Conservation (phyloP, 2,113 vertebrate species). For the Bolborhynchus lineola region DNA sequence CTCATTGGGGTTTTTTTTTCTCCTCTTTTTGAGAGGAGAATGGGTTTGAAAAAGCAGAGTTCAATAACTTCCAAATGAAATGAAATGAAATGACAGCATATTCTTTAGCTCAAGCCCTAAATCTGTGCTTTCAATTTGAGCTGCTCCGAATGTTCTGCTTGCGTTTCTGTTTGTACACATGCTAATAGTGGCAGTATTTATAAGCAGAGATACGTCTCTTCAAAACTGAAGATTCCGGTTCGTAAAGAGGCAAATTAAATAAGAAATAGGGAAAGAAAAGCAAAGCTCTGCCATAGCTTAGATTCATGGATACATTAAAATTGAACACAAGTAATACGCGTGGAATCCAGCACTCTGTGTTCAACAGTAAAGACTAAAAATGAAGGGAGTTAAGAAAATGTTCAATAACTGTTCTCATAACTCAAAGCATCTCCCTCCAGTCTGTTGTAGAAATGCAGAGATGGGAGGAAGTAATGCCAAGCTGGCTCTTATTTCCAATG, state of each 20-base stretch:
- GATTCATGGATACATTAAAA: background rate
- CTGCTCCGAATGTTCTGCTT: background rate
- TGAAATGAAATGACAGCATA: background rate
- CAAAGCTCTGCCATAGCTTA: background rate
- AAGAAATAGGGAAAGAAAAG: background rate
- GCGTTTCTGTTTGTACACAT: background rate
- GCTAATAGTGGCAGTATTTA: background rate
- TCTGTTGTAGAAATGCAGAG: background rate
- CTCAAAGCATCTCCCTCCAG: background rate
- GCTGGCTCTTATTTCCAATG: background rate
- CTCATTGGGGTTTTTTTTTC: background rate
- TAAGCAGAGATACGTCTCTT: background rate
- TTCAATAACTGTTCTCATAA: background rate
- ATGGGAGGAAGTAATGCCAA: background rate
- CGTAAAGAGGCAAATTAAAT: background rate
- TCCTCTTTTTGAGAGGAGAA: background rate
- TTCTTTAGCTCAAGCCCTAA: conserved; percentile 3
- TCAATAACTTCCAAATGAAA: conserved; percentile 8
- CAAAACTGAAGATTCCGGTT: background rate
- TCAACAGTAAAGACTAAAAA: background rate
- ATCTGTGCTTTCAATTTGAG: background rate
- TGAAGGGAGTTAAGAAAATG: background rate
- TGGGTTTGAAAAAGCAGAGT: background rate
- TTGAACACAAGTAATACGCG: background rate
- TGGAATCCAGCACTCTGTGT: background rate